Base-by-base conservation (phyloP, 2,888 invertebrate genomes). In the Panopea generosa region DNA sequence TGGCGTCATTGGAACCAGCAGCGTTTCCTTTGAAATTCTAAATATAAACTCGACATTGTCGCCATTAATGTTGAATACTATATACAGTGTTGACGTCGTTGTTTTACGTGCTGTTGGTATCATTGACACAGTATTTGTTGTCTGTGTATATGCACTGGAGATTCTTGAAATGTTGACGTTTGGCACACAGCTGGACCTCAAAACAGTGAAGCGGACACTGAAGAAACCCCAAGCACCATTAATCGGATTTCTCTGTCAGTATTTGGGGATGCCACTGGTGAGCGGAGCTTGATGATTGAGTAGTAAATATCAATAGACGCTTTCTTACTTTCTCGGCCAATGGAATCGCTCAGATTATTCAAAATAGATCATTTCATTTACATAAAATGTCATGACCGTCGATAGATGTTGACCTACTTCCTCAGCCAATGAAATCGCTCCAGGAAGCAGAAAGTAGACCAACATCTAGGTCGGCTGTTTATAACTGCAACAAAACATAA, bases 201-300 rank as follows among this genome's bases (percentile, higher is more conserved):
- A 78, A 0, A 77, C 90, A 22, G 91, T 93, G 43, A 89, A 87
- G 71, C 84, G 89, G 33, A 92, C 93, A 0, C 69, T 94, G 1
- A 91, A 88, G 79, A 91, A 86, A 52, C 94, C 94, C 0, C 83
- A 93, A 0, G 93, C 93, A 2, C 94, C 93, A 0, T 83, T 88
- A 2, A 93, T 93, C 38, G 94, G 94, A 0, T 91, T 94, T 57
- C 77, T 90, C 24, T 93, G 93, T 40, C 94, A 94, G 82, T 94
- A 93, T 81, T 62, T 93, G 6, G 85, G 93, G 61, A 94, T 94
- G 94, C 94, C 94, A 11, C 49, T 93, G 89, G 94, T 94, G 86
- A 90, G 92, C 89, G 50, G 2, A 27, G 14, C 9, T 49, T 16
- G 49, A 16, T 9, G 14, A 40, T 11, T 11, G 14, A 14, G 14